Evolutionary conservation across 2,888 invertebrate genomes (phyloP), one percentile per base, ranked within the genome.

Genomic region (Chouioia cunea): DNA sequence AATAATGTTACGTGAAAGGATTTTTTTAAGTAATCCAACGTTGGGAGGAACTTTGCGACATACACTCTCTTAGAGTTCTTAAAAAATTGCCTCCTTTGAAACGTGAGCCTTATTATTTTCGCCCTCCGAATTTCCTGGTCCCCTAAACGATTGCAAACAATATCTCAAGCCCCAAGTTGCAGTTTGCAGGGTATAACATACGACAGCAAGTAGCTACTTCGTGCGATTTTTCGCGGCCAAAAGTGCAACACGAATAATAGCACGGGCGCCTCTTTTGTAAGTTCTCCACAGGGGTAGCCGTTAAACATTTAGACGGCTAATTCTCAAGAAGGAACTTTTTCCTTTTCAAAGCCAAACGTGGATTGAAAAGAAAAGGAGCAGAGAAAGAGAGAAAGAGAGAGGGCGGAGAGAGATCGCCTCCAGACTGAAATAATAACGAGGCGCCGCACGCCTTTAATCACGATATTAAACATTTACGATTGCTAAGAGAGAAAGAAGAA

Each of bases 391-490:
- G n/a, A n/a, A n/a, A n/a, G n/a, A n/a, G n/a, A n/a, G 73, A 76
- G 77, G 76, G 74, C 75, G 76, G 79, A 76, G 74, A 76, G 77
- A 81, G 82, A 84, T 83, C 80, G 82, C 81, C 82, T 83, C 79
- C 77, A 82, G 83, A 83, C 84, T 85, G 84, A 84, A 84, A 85
- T 85, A 84, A 85, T 84, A 84, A 84, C 83, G 83, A 83, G 82
- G 80, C 81, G 83, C 82, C 82, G 80, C 48, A 43, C 23, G 68
- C 81, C 85, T 85, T 84, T 85, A 85, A 85, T 85, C 85, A 84
- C 83, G 85, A 84, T 85, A 85, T 85, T 85, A 85, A 85, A 85
- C 82, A 85, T 85, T 83, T 83, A 85, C 81, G 82, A 85, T 84
- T 82, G 80, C 80, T 79, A 73, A 75, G 77, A 71, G 77, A 73